Base-by-base conservation (phyloP, 2,797 vertebrate species). In the Phyllotis vaccarum region DNA sequence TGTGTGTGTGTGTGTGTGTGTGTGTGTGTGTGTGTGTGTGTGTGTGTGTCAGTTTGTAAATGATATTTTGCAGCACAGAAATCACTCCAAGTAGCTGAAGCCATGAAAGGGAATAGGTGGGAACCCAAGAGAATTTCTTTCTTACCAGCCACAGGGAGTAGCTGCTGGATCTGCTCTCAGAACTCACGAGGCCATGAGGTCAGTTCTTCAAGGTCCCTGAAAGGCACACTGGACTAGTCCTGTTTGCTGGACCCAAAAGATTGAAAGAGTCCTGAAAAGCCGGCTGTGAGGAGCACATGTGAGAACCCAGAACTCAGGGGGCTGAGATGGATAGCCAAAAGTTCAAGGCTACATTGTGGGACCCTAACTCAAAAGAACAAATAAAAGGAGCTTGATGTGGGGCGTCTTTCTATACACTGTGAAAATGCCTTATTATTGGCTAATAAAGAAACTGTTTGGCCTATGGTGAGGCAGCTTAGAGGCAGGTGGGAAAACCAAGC, bases 31-130 rank as follows among this genome's bases (percentile, higher is more conserved):
- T 68, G 66, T n/a, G 16, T 37, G 66, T 56, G 19, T 56, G 17
- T 56, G 54, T 56, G 27, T 64, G 27, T 64, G 62, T 16, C 10
- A 75, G 37, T 88, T 93, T 75, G 68, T 72, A 92, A 75, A 75
- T 88, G 74, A 90, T 92, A 60, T 40, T 68, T 76, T 90, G 62
- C 90, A 76, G 43, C 43, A 70, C 49, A 94, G 62, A 88, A 85
- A 90, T 11, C 34, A 3, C 74, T 54, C 43, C 66, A 80, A 90
- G 79, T 56, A 64, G 68, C 54, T 86, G 40, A 88, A 92, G 54
- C n/a, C 58, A 31, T 37, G 27, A 86, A 11, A 79, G 21, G 21
- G 24, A 40, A 62, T 16, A 37, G 49, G 54, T 40, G 1, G 40
- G 75, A 92, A 34, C 68, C 43, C 79, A 85, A 92, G 37, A 87